Evolutionary conservation across 2,113 vertebrate species (phyloP).

Genomic region (Percopsis transmontana): DNA sequence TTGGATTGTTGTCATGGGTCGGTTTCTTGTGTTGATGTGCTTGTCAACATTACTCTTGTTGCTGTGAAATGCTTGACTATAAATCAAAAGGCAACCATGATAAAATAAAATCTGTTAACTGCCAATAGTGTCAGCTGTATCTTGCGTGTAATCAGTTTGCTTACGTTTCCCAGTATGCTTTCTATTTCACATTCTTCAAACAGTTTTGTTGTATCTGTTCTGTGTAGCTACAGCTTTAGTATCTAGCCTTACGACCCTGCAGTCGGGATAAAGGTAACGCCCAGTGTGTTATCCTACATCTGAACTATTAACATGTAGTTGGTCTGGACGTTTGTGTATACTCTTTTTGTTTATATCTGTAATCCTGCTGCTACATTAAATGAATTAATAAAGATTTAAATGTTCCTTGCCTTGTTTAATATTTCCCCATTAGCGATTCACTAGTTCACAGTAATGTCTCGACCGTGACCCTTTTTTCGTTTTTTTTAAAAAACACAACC

Average conservation of each 20-base stretch:
- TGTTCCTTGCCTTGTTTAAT: neutral
- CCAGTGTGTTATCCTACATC: constrained; percentile 78
- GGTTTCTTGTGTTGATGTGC: constrained; percentile 68
- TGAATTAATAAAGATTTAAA: constrained; percentile 85
- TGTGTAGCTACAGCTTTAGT: constrained; percentile 90
- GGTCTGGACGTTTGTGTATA: constrained; percentile 98
- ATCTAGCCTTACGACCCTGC: constrained; percentile 77
- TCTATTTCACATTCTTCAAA: constrained; percentile 62
- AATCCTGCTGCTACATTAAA: constrained; percentile 96
- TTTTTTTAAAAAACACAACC: too few relatives aligned
- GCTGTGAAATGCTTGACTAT: constrained; percentile 69
- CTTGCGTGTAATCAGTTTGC: constrained; percentile 67
- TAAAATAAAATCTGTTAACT: constrained; percentile 63
- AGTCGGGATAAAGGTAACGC: constrained; percentile 66
- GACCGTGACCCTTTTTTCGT: too few relatives aligned
- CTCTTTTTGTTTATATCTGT: constrained; percentile 96
- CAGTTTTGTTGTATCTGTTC: constrained; percentile 81
- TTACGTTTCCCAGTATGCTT: constrained; percentile 68
- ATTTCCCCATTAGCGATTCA: neutral
- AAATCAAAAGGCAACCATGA: constrained; percentile 68
- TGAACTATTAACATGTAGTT: constrained; percentile 89
- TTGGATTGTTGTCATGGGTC: constrained; percentile 80
- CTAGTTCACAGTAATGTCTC: neutral
- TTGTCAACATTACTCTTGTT: constrained; percentile 71
- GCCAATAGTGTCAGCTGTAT: constrained; percentile 72